These are phyloP conservation scores for Limnephilus rhombicus DNA, from an alignment of 2,888 invertebrate genomes.

Conservation along the genomic window DNA sequence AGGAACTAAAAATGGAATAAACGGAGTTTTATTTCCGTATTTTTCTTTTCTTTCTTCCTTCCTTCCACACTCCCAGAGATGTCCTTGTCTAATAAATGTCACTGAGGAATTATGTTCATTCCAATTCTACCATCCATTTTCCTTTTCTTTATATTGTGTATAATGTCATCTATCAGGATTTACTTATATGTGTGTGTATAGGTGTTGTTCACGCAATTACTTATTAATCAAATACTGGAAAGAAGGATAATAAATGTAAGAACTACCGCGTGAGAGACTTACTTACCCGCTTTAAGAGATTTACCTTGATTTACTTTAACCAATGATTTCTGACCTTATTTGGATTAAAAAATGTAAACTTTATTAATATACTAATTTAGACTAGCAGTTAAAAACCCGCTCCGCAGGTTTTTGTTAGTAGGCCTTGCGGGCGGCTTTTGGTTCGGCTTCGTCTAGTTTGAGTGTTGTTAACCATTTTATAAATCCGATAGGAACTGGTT, in stretches of 20 bases:
- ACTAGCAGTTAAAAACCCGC: too few relatives aligned
- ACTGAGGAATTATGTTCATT: conserved; percentile 14
- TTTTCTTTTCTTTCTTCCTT: not conserved
- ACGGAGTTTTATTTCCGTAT: not conserved
- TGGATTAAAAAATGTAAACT: too few relatives aligned
- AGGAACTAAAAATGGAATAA: conserved; percentile 1
- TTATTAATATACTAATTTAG: too few relatives aligned
- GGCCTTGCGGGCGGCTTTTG: too few relatives aligned
- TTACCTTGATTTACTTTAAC: too few relatives aligned
- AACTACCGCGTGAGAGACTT: not conserved
- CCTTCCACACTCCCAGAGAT: not conserved
- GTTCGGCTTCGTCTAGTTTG: too few relatives aligned
- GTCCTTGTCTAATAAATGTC: conserved; percentile 4
- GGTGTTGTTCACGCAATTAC: conserved; percentile 1
- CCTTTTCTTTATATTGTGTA: not conserved
- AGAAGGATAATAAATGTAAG: not conserved
- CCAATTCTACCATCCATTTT: not conserved
- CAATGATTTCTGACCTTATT: too few relatives aligned
- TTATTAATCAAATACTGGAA: not conserved
- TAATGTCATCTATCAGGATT: not conserved
- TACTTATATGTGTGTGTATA: not conserved
- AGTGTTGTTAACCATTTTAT: too few relatives aligned
- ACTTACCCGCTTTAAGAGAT: too few relatives aligned
- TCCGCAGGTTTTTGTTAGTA: too few relatives aligned
- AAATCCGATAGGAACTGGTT: too few relatives aligned